phyloP scores from a whole-genome alignment of 2,888 invertebrate genomes.

The Drosophila meridionalis region DNA sequence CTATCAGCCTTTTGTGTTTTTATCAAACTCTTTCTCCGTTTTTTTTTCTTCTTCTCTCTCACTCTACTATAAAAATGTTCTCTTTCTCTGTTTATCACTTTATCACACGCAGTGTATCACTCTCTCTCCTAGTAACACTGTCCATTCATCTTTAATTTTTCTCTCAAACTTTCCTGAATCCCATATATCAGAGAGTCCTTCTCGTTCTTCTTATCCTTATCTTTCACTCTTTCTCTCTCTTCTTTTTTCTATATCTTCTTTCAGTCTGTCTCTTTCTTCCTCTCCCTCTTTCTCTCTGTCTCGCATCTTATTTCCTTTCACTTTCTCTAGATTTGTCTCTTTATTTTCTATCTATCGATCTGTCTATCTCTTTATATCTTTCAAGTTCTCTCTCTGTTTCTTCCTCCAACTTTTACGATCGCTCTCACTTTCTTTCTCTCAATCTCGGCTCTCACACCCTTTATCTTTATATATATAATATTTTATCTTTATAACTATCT shows the following conservation, averaged over 20 bases:
- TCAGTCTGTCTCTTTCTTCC: background rate
- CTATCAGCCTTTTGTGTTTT: too few relatives aligned
- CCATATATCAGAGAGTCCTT: too few relatives aligned
- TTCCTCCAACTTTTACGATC: background rate
- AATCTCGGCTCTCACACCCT: too few relatives aligned
- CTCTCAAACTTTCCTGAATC: background rate
- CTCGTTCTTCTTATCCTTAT: background rate
- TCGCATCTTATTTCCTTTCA: too few relatives aligned
- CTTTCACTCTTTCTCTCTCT: background rate
- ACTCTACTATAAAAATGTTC: background rate
- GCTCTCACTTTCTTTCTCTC: background rate
- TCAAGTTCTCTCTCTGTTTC: too few relatives aligned
- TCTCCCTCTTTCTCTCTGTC: background rate
- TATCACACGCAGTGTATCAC: too few relatives aligned
- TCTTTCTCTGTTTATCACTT: background rate
- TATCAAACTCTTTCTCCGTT: too few relatives aligned
- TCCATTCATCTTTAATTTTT: background rate
- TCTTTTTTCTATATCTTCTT: background rate
- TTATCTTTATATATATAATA: too few relatives aligned
- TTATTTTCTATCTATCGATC: background rate
- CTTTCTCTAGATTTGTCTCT: background rate
- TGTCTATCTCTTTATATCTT: background rate
- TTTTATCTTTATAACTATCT: too few relatives aligned
- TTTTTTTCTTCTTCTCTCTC: background rate
- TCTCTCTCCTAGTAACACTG: background rate